These are phyloP conservation scores for Babylonia areolata DNA, from an alignment of 1,140 invertebrate species.

Conservation along the genomic window DNA sequence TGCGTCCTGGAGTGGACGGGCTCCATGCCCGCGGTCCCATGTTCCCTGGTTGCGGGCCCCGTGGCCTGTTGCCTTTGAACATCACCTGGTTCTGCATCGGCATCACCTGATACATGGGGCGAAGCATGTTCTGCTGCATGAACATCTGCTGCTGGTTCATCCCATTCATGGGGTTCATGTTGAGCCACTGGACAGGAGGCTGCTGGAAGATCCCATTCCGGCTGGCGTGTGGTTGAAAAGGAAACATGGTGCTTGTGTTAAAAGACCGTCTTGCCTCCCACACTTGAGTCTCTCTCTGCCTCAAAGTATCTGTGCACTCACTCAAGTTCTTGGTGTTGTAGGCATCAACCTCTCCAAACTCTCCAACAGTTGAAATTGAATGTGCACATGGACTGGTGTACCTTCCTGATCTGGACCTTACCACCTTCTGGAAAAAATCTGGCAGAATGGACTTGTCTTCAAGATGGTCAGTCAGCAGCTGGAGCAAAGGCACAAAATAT, in stretches of 20 bases:
- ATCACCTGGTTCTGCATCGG: background rate
- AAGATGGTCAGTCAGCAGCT: background rate
- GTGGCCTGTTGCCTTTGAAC: background rate
- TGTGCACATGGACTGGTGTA: background rate
- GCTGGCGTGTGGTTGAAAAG: background rate
- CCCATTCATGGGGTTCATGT: slow-evolving; percentile 4
- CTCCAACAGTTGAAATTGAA: background rate
- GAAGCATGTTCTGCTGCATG: background rate
- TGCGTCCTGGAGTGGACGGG: background rate
- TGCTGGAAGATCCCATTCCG: background rate
- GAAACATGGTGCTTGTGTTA: background rate
- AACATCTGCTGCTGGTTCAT: slow-evolving; percentile 15
- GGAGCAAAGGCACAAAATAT: background rate
- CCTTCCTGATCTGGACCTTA: background rate
- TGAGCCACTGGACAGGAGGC: background rate
- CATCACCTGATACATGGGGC: background rate
- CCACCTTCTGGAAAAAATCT: background rate
- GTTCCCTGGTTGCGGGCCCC: background rate
- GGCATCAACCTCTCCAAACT: background rate
- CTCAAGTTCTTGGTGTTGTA: background rate
- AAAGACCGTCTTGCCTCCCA: background rate
- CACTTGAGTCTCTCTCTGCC: background rate
- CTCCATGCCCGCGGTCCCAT: background rate
- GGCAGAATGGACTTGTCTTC: background rate
- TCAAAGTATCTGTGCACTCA: background rate